A percentile compares a stretch with the other conserved stretches of the same genome.
Evolutionary conservation across 2,113 vertebrate genomes (phyloP).

Genomic region (Ascaphus truei): DNA sequence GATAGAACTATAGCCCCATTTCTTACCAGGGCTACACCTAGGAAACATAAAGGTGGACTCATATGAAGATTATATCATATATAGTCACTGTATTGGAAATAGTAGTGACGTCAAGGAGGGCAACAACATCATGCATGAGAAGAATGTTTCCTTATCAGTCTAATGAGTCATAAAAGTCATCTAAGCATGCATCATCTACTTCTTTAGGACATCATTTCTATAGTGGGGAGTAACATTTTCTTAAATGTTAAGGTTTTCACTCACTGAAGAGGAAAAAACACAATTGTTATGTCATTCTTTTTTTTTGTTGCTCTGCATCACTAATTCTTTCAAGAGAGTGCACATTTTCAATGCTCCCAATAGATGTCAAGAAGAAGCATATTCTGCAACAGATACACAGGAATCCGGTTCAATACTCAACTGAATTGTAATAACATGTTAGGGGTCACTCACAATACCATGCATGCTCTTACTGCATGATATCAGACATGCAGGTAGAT

Average conservation of each 20-base stretch:
- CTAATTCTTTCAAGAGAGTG: slow-evolving; percentile 1
- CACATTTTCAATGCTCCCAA: too few species aligned
- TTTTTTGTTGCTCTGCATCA: background rate
- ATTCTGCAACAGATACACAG: too few species aligned
- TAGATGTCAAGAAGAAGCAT: too few species aligned
- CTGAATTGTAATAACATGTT: too few species aligned
- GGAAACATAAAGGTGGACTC: background rate
- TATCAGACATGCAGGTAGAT: too few species aligned
- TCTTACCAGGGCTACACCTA: too few species aligned
- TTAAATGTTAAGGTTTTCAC: slow-evolving; percentile 29
- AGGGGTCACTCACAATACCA: too few species aligned
- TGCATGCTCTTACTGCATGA: too few species aligned
- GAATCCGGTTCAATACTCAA: too few species aligned
- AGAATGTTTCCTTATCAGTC: slow-evolving; percentile 26
- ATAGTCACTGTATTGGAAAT: too few species aligned
- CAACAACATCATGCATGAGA: background rate
- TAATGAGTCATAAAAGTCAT: slow-evolving; percentile 14
- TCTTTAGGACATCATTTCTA: slow-evolving; percentile 11
- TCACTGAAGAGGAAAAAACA: slow-evolving; percentile 24
- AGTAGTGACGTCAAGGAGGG: background rate
- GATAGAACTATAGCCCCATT: too few species aligned
- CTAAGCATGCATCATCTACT: background rate
- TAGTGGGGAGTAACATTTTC: slow-evolving; percentile 22
- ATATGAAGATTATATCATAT: background rate
- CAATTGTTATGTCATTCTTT: slow-evolving; percentile 19